phyloP scores from a whole-genome alignment of 2,113 vertebrate species.

The Syngnathoides biaculeatus region DNA sequence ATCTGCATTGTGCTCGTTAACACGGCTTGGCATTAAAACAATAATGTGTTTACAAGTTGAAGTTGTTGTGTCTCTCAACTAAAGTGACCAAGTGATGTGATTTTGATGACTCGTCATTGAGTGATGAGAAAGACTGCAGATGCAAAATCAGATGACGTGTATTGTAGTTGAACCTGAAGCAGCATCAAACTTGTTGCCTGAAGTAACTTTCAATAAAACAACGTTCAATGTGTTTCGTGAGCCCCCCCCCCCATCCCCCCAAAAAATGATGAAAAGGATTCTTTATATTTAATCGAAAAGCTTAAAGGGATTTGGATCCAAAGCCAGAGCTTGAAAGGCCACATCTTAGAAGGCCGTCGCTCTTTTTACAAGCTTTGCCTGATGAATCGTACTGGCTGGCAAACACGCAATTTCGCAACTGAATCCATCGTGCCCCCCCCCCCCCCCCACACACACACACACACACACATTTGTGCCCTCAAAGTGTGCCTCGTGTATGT shows the following conservation, averaged over 20 bases:
- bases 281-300: conserved; percentile 62
- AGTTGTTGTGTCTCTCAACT: no score
- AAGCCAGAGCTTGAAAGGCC: conserved; percentile 44
- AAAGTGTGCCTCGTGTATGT: conserved; percentile 55
- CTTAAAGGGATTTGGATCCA: conserved; percentile 53
- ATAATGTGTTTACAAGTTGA: no score
- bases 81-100: no score
- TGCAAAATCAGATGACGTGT: no score
- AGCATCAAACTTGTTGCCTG: no score
- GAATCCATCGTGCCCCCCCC: conserved; percentile 42
- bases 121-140: no score
- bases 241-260: background rate
- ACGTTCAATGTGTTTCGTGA: conserved; percentile 39
- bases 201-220: no score
- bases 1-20: no score
- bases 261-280: conserved; percentile 39
- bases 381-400: conserved; percentile 55
- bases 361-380: conserved; percentile 65
- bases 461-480: conserved; percentile 44
- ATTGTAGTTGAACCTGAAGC: no score
- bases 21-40: no score
- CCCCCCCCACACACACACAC: no score
- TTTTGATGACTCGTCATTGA: no score
- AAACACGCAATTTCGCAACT: conserved; percentile 50
- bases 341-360: conserved; percentile 67